phyloP scores from a whole-genome alignment of 2,888 invertebrate genomes.

The Eretmocerus hayati region DNA sequence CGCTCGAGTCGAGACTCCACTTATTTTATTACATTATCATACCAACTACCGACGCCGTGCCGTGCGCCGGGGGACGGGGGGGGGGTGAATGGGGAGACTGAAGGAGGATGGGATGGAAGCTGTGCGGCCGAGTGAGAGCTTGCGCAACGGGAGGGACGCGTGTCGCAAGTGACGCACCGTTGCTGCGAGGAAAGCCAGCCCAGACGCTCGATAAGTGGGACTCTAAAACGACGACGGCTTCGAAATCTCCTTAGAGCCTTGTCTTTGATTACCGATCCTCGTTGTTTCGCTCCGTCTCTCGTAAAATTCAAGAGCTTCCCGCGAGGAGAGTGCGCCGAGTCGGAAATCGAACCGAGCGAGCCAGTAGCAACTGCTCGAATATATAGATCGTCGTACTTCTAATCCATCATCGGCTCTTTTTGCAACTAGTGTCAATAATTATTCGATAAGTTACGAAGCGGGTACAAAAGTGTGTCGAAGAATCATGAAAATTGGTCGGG shows the following conservation, averaged over 20 bases:
- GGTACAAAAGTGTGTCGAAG: no score
- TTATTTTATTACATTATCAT: conserved; percentile 49
- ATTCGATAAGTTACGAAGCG: no score
- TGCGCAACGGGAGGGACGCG: no score
- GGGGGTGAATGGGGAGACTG: background rate
- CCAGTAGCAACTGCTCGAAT: no score
- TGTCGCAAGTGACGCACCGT: no score
- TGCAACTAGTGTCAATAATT: no score
- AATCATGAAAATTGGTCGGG: no score
- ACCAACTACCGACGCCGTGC: conserved; percentile 34
- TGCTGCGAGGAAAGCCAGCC: conserved; percentile 3
- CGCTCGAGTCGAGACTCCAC: no score
- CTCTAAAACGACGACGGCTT: conserved; percentile 40
- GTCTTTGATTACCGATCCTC: conserved; percentile 22
- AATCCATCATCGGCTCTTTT: no score
- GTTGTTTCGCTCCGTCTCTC: conserved; percentile 18
- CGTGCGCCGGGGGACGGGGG: conserved; percentile 9
- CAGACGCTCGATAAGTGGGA: conserved; percentile 45
- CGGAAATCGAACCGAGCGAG: no score
- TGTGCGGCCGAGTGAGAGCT: conserved; percentile 7
- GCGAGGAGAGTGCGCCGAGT: conserved; percentile 11
- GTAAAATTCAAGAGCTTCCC: conserved; percentile 19
- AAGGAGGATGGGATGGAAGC: conserved; percentile 14
- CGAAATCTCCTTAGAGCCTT: conserved; percentile 27
- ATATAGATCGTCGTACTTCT: no score